These are phyloP conservation scores for Sebastes steindachneri DNA, from an alignment of 2,797 vertebrate genomes.

Conservation along the genomic window DNA sequence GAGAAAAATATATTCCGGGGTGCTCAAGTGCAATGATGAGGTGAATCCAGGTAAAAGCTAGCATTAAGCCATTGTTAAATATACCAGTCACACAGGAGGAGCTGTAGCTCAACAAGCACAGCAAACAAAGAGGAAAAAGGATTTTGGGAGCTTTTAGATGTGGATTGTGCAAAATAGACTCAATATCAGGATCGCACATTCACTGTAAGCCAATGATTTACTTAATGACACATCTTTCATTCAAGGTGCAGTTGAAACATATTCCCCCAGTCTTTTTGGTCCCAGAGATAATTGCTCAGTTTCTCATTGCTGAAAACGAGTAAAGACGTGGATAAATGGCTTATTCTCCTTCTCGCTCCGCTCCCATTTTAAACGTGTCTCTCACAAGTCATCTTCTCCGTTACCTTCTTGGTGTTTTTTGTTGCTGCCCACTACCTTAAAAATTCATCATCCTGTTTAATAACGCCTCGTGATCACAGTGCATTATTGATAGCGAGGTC, in stretches of 20 bases:
- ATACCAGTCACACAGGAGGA: constrained; percentile 21
- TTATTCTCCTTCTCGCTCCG: constrained; percentile 3
- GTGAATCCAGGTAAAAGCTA: constrained; percentile 37
- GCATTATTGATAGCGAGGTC: constrained; percentile 86
- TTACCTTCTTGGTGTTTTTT: constrained; percentile 78
- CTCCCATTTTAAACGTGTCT: constrained; percentile 59
- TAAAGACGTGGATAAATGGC: constrained; percentile 7
- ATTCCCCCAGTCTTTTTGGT: not conserved
- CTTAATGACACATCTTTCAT: constrained; percentile 23
- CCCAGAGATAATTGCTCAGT: not conserved
- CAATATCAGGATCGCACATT: constrained; percentile 5
- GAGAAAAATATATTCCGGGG: not conserved
- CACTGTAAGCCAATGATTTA: constrained; percentile 17
- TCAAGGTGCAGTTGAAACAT: constrained; percentile 8
- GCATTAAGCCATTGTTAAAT: constrained; percentile 34
- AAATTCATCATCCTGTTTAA: constrained; percentile 88
- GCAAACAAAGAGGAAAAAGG: constrained; percentile 27
- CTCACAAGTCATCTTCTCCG: constrained; percentile 74
- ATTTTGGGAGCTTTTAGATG: constrained; percentile 31
- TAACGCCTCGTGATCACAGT: constrained; percentile 85
- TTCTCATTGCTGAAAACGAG: not conserved
- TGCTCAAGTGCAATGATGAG: not conserved
- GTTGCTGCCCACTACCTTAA: constrained; percentile 80
- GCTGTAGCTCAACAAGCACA: constrained; percentile 15
- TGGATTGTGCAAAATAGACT: constrained; percentile 19